Percentiles rank a stretch among this genome's conserved stretches.
These are phyloP conservation scores for Vulpes vulpes DNA, from an alignment of 2,113 vertebrate genomes.

Conservation along the genomic window DNA sequence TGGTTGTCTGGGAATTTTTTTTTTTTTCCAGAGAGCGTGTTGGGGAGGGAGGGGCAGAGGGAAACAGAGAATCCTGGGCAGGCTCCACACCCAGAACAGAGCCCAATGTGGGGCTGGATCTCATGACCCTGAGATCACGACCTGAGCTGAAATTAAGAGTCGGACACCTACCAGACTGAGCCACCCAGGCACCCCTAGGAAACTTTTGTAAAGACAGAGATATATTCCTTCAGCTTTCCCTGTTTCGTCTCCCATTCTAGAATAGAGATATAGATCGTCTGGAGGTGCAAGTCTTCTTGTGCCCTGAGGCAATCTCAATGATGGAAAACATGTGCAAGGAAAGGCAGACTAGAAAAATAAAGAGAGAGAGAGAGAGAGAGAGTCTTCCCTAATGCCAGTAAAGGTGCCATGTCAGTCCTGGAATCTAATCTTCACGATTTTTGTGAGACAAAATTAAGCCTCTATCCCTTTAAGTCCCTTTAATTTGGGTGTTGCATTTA, in stretches of 20 bases:
- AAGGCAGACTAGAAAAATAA: background rate
- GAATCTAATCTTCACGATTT: background rate
- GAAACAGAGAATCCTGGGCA: background rate
- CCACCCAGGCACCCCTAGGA: background rate
- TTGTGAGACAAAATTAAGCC: background rate
- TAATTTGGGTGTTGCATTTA: background rate
- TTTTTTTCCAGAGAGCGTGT: background rate
- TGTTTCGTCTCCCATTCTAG: background rate
- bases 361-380: background rate
- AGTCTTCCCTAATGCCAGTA: background rate
- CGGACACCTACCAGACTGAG: background rate
- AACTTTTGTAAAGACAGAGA: background rate
- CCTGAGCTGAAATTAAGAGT: background rate
- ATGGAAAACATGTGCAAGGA: background rate
- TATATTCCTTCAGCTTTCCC: background rate
- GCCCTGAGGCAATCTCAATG: background rate
- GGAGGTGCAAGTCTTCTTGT: background rate
- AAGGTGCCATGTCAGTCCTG: background rate
- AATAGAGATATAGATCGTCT: background rate
- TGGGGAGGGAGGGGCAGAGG: background rate
- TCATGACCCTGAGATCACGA: background rate
- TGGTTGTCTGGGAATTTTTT: background rate
- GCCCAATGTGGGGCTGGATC: background rate
- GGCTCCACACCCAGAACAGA: background rate
- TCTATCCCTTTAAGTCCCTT: background rate